Evolutionary conservation across 1,140 invertebrate genomes (phyloP).

Genomic region (Adelges cooleyi): DNA sequence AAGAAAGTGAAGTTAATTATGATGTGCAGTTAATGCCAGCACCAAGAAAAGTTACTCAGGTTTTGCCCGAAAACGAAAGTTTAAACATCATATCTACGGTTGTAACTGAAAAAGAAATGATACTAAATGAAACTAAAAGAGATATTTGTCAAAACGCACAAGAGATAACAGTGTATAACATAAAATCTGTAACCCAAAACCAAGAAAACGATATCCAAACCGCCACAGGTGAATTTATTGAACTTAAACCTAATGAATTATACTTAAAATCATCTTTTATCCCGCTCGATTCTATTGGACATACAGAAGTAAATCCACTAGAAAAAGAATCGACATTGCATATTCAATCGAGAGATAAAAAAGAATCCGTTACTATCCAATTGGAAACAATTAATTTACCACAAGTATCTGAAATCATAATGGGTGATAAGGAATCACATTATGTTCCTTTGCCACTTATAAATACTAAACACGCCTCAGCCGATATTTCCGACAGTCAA

Average conservation of each 20-base stretch:
- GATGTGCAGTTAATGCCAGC: neutral
- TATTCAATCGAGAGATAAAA: neutral
- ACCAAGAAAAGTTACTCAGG: neutral
- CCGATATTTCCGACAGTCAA: neutral
- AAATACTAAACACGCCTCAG: neutral
- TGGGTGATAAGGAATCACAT: neutral
- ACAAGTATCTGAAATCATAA: neutral
- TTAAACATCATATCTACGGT: neutral
- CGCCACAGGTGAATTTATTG: neutral
- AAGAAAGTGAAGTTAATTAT: neutral
- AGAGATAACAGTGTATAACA: neutral
- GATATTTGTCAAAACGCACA: neutral
- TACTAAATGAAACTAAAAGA: neutral
- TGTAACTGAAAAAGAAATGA: slow-evolving; percentile 1
- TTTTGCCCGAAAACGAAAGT: neutral
- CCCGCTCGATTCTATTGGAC: neutral
- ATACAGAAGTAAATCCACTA: neutral
- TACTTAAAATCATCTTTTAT: neutral
- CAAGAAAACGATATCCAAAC: neutral
- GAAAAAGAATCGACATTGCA: slow-evolving; percentile 8
- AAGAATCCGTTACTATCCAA: neutral
- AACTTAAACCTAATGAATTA: neutral
- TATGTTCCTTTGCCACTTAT: neutral
- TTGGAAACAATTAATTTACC: neutral
- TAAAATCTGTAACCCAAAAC: neutral